phyloP scores from a whole-genome alignment of 2,888 invertebrate genomes.

The Sympetrum striolatum region DNA sequence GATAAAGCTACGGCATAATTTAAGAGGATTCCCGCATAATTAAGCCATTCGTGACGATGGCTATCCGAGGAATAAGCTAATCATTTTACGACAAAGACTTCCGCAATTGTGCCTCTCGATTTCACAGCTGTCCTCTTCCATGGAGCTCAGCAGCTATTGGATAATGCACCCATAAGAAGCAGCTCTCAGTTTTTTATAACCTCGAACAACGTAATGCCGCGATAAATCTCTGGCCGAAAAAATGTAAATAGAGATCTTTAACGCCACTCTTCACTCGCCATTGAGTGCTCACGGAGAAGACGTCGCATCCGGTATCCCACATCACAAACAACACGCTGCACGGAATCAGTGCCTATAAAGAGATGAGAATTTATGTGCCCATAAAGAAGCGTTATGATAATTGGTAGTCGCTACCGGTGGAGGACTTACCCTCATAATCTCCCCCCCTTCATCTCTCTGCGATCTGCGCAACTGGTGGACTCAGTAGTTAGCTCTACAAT shows the following conservation, averaged over 20 bases:
- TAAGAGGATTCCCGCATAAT: too few relatives aligned
- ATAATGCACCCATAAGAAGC: not conserved
- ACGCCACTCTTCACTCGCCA: not conserved
- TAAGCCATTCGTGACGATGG: too few relatives aligned
- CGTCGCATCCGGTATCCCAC: not conserved
- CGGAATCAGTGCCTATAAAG: not conserved
- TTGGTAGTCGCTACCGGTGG: not conserved
- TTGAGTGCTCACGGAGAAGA: not conserved
- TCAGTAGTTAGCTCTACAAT: not conserved
- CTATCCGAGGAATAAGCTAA: too few relatives aligned
- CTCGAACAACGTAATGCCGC: not conserved
- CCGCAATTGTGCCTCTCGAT: not conserved
- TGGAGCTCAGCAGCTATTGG: not conserved
- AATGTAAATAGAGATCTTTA: not conserved
- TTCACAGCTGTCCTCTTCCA: not conserved
- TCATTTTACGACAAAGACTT: too few relatives aligned
- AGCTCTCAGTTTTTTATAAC: not conserved
- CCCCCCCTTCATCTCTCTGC: not conserved
- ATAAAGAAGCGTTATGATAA: not conserved
- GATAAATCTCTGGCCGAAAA: not conserved
- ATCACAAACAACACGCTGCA: not conserved
- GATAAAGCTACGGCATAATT: too few relatives aligned
- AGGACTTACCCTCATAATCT: not conserved
- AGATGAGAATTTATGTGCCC: not conserved
- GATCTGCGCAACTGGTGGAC: not conserved